Percentiles rank a stretch among this genome's conserved stretches.
These are phyloP conservation scores for Nebria ingens DNA, from an alignment of 1,140 invertebrate species.

Conservation along the genomic window DNA sequence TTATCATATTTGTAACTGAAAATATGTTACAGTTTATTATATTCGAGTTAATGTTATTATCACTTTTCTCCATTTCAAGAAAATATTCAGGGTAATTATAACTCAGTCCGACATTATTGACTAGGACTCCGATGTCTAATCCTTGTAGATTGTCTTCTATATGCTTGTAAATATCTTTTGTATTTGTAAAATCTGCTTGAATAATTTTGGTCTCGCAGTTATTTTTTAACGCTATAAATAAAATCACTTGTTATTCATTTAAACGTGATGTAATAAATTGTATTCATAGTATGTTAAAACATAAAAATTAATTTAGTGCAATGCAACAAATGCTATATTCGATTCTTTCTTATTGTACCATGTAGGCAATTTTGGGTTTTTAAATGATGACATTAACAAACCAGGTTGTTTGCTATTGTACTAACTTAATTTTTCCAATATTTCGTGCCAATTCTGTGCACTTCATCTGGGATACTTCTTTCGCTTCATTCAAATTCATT, in stretches of 20 bases:
- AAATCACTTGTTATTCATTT: conserved; percentile 13
- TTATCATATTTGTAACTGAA: conserved; percentile 72
- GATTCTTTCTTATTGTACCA: too few relatives aligned
- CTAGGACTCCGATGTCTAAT: conserved; percentile 80
- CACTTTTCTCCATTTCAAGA: conserved; percentile 52
- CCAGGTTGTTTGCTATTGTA: too few relatives aligned
- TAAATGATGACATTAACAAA: too few relatives aligned
- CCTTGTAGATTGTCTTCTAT: conserved; percentile 63
- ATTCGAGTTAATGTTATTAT: conserved; percentile 36
- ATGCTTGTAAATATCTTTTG: conserved; percentile 57
- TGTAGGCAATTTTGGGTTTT: too few relatives aligned
- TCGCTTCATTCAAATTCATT: too few relatives aligned
- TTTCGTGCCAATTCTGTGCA: too few relatives aligned
- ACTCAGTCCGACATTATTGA: conserved; percentile 94
- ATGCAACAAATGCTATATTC: too few relatives aligned
- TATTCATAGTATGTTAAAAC: too few relatives aligned
- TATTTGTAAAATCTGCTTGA: conserved; percentile 71
- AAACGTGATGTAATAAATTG: too few relatives aligned
- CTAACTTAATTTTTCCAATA: too few relatives aligned
- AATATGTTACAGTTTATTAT: conserved; percentile 59
- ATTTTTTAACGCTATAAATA: conserved; percentile 51
- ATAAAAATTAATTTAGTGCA: too few relatives aligned
- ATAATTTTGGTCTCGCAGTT: conserved; percentile 73
- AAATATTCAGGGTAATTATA: conserved; percentile 83
- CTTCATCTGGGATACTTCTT: too few relatives aligned